Conservation (phyloP, 2,113 vertebrate species). For the Theristicus caerulescens region DNA sequence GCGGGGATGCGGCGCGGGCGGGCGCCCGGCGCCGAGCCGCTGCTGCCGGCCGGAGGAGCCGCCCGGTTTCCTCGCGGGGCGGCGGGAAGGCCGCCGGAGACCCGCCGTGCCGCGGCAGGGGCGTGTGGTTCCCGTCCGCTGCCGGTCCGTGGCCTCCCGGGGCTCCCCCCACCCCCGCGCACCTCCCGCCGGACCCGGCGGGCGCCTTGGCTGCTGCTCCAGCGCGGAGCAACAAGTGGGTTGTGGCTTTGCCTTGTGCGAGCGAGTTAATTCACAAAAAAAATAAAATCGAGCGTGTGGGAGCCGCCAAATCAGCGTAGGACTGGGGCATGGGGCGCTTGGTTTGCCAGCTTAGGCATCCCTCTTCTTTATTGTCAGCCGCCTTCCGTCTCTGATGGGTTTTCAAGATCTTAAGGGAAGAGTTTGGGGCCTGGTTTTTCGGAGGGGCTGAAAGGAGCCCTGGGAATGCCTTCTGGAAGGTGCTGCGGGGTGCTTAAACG, state of each 20-base stretch:
- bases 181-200: too few species aligned
- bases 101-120: not conserved
- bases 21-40: not conserved
- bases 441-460: not conserved
- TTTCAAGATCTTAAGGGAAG: accelerated
- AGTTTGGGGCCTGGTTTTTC: not conserved
- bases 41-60: not conserved
- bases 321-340: accelerated
- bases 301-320: accelerated
- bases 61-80: not conserved
- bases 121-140: not conserved
- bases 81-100: not conserved
- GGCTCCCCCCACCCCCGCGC: too few species aligned
- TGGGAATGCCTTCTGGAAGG: not conserved
- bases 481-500: not conserved
- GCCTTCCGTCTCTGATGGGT: accelerated
- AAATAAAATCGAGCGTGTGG: accelerated
- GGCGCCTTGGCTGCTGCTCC: not conserved
- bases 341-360: not conserved
- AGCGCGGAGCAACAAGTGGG: not conserved
- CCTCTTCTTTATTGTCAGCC: accelerated
- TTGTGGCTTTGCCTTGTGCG: not conserved
- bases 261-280: not conserved
- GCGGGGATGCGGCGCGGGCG: not conserved
- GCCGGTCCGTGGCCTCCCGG: not conserved